Percentiles rank a stretch among this genome's conserved stretches.
Conservation (phyloP, 2,797 vertebrate genomes). For the Coregonus ussuriensis region DNA sequence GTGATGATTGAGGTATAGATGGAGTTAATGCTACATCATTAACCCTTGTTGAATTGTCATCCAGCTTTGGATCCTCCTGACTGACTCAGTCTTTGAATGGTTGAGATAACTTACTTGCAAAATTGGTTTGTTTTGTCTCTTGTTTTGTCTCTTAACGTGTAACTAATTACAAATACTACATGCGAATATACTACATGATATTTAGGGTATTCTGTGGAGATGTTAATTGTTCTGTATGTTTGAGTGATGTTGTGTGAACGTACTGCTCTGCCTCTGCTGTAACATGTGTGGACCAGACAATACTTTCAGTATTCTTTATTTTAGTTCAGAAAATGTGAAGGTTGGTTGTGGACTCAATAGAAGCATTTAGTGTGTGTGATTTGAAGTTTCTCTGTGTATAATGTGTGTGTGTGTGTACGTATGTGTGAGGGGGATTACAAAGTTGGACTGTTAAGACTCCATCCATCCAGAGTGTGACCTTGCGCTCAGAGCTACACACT, state of each 20-base stretch:
- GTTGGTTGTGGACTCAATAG: background rate
- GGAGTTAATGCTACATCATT: background rate
- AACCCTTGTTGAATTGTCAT: background rate
- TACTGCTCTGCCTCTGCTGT: background rate
- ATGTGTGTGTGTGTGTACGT: background rate
- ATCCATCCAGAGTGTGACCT: conserved; percentile 1
- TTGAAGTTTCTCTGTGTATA: background rate
- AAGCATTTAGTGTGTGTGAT: conserved; percentile 1
- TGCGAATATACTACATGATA: background rate
- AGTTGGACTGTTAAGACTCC: background rate
- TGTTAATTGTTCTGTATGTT: conserved; percentile 1
- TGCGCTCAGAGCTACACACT: background rate
- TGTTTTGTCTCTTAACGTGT: background rate
- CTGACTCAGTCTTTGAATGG: background rate
- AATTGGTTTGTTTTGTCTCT: no score
- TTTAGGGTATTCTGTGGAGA: background rate
- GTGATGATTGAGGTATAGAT: background rate
- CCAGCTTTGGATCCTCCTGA: background rate
- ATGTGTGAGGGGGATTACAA: background rate
- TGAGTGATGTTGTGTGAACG: background rate
- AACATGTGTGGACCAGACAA: background rate
- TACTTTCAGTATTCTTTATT: background rate
- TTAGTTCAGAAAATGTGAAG: background rate
- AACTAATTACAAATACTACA: background rate
- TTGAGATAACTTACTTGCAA: background rate